Percentiles rank a stretch among this genome's conserved stretches.
phyloP scores from a whole-genome alignment of 1,140 invertebrate genomes.

The Brachionus rotundiformis region DNA sequence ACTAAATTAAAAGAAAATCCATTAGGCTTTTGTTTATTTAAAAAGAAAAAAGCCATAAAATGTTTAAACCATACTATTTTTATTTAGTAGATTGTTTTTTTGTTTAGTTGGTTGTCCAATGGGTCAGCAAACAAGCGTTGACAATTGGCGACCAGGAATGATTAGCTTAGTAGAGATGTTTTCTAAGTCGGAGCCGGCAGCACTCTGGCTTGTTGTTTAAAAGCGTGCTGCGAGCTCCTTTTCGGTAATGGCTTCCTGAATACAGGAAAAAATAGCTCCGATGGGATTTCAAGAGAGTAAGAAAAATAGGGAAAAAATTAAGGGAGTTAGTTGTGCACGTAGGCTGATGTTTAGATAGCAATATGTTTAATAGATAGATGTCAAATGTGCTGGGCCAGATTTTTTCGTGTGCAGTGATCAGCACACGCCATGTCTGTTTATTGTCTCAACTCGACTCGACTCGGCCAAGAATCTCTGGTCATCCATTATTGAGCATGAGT shows the following conservation, averaged over 20 bases:
- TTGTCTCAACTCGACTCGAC: no score
- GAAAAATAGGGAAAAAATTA: neutral
- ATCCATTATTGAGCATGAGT: conserved; percentile 11
- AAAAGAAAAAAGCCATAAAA: conserved; percentile 32
- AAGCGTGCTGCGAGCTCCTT: conserved; percentile 29
- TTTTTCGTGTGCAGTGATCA: no score
- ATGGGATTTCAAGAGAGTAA: no score
- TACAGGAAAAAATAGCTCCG: conserved; percentile 39
- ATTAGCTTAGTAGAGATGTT: neutral
- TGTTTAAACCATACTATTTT: conserved; percentile 9
- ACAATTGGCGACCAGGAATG: neutral
- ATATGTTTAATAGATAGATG: no score
- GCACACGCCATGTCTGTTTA: neutral
- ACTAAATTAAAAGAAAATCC: conserved; percentile 38
- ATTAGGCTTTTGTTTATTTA: conserved; percentile 42
- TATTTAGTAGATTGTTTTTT: neutral
- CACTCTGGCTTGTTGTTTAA: no score
- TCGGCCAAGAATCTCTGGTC: no score
- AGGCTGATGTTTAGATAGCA: no score
- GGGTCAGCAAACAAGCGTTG: neutral
- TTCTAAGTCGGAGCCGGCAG: no score
- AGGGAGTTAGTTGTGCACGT: no score
- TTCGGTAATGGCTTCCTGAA: neutral
- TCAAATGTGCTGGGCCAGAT: no score
- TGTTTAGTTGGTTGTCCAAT: neutral